Evolutionary conservation across 2,113 vertebrate species (phyloP).

Genomic region (Nothobranchius furzeri): DNA sequence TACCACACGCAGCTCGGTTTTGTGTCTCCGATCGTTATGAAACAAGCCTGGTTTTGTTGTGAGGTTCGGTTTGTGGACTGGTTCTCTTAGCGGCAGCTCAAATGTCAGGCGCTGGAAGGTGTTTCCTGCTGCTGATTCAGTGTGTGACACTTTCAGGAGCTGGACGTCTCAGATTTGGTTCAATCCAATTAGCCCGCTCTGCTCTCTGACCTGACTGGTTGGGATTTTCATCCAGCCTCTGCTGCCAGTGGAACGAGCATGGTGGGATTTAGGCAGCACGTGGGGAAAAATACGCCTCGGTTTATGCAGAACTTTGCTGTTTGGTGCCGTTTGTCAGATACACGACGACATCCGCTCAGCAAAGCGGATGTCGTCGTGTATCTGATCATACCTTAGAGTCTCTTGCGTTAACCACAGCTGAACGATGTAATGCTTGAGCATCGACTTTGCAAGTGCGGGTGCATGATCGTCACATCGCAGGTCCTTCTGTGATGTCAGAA

Average conservation of each 20-base stretch:
- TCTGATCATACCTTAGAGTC: too few relatives aligned
- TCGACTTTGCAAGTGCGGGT: too few relatives aligned
- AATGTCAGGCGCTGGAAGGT: background rate
- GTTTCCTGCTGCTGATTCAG: slow-evolving; percentile 13
- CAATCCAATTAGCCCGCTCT: slow-evolving; percentile 55
- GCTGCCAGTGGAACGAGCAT: background rate
- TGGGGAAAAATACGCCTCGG: too few relatives aligned
- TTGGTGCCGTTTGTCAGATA: too few relatives aligned
- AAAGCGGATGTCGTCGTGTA: too few relatives aligned
- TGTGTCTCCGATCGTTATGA: background rate
- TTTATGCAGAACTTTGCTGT: too few relatives aligned
- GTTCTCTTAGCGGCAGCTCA: too few relatives aligned
- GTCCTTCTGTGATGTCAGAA: too few relatives aligned
- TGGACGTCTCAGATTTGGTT: slow-evolving; percentile 15
- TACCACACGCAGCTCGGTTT: background rate
- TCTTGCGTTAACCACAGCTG: too few relatives aligned
- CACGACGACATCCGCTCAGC: too few relatives aligned
- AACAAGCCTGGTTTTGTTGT: background rate
- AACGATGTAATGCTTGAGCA: too few relatives aligned
- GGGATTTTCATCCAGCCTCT: slow-evolving; percentile 7
- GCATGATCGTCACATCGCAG: too few relatives aligned
- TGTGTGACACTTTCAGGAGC: slow-evolving; percentile 20
- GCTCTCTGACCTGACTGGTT: slow-evolving; percentile 36
- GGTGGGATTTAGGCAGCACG: slow-evolving; percentile 1
- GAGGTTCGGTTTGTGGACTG: background rate